Evolutionary conservation across 2,888 invertebrate species (phyloP).

Genomic region (Cylindroiulus punctatus): DNA sequence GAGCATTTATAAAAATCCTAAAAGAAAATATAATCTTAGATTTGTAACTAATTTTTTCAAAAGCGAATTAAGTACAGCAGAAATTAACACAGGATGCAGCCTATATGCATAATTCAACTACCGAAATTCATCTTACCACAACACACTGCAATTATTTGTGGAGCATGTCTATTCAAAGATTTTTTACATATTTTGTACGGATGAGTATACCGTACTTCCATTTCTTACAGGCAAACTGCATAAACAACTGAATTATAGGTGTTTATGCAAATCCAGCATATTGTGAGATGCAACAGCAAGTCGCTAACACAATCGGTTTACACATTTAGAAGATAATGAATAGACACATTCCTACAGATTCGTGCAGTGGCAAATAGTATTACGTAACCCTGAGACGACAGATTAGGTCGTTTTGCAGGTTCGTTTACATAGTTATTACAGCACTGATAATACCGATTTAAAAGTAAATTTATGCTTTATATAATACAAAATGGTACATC

Average conservation of each 20-base stretch:
- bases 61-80: background rate
- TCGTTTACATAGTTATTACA: constrained; percentile 4
- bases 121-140: background rate
- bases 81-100: constrained; percentile 36
- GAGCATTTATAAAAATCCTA: background rate
- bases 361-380: background rate
- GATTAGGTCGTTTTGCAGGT: background rate
- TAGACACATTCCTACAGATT: background rate
- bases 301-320: too few relatives aligned
- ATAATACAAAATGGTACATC: constrained; percentile 23
- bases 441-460: constrained; percentile 7
- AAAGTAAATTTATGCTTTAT: constrained; percentile 1
- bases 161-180: background rate
- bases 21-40: background rate
- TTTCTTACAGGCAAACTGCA: background rate
- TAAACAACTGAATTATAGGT: too few relatives aligned
- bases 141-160: background rate
- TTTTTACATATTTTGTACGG: background rate
- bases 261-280: too few relatives aligned
- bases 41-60: background rate
- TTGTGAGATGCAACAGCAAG: too few relatives aligned
- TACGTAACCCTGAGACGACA: background rate
- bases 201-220: background rate
- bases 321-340: background rate
- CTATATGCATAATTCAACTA: constrained; percentile 42